Base-by-base conservation (phyloP, 2,888 invertebrate genomes). In the Tetramorium bicarinatum region DNA sequence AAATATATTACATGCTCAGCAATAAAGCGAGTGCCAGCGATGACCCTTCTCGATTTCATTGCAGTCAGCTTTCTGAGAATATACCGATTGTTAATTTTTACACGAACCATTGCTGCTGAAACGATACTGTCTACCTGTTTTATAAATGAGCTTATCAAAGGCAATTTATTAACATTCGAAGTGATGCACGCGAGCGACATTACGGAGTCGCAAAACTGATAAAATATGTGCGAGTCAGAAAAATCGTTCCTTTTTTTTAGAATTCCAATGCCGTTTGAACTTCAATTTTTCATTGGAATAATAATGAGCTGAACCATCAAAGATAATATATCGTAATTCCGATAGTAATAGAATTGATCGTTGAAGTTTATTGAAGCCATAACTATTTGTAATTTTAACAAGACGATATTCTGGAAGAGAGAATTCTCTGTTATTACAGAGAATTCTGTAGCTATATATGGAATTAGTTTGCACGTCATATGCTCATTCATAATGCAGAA, bases 401-500 rank as follows among this genome's bases (percentile, higher is more conserved):
- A 56, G 25, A 72, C 21, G 11, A 41, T 3, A 72, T 18, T 41
- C 3, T 15, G 49, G 8, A 49, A 49, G 18, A 18, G 29, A 15
- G 15, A 54, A 13, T 52, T 34, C n/a, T 13, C 29, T 34, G 4
- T 34, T n/a, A n/a, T n/a, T n/a, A n/a, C n/a, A n/a, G n/a, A n/a
- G n/a, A n/a, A n/a, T n/a, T n/a, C n/a, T 29, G 4, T 0, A 77
- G 15, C 54, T 18, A 9, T 25, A 13, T 52, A 54, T n/a, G 25
- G 13, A 13, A 18, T 41, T 77, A 47, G 15, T 61, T 74, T 38
- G 11, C 7, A 69, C 74, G 67, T 85, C 85, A 80, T 62, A 29
- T 13, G 3, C 54, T 74, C 67, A 85, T 85, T 80, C 15, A 52
- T 56, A 74, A 83, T 83, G 67, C 54, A 56, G 15, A 29, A 13